phyloP scores from a whole-genome alignment of 2,888 invertebrate species.

The Cephus nigrinus region DNA sequence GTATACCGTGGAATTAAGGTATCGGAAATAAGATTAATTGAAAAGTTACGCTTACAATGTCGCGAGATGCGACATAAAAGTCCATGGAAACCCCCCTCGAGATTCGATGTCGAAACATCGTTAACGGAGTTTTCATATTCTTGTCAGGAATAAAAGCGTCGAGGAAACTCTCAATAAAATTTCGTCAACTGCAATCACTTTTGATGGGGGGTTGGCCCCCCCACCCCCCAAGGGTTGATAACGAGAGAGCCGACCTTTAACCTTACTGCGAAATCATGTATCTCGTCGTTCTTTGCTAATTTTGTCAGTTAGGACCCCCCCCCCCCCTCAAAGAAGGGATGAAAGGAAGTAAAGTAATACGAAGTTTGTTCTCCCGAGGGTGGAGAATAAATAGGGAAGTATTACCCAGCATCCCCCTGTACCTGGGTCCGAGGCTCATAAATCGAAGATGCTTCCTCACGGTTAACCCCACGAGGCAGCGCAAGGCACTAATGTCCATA shows the following conservation, averaged over 20 bases:
- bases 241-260: background rate
- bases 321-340: background rate
- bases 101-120: background rate
- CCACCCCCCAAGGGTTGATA: background rate
- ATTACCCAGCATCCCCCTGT: background rate
- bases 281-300: background rate
- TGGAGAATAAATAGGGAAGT: background rate
- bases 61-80: background rate
- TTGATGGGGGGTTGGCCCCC: background rate
- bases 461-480: background rate
- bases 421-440: background rate
- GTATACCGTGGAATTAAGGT: background rate
- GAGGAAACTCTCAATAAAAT: background rate
- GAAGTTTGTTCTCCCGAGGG: background rate
- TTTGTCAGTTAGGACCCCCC: background rate
- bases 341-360: background rate
- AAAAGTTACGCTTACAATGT: background rate
- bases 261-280: background rate
- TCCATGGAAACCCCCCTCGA: background rate
- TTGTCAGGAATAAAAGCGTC: background rate
- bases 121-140: slow-evolving; percentile 3
- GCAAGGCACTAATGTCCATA: background rate
- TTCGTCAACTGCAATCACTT: background rate
- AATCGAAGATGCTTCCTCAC: background rate
- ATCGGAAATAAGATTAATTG: background rate